Evolutionary conservation across 2,113 vertebrate genomes (phyloP).

Genomic region (Isichthys henryi): DNA sequence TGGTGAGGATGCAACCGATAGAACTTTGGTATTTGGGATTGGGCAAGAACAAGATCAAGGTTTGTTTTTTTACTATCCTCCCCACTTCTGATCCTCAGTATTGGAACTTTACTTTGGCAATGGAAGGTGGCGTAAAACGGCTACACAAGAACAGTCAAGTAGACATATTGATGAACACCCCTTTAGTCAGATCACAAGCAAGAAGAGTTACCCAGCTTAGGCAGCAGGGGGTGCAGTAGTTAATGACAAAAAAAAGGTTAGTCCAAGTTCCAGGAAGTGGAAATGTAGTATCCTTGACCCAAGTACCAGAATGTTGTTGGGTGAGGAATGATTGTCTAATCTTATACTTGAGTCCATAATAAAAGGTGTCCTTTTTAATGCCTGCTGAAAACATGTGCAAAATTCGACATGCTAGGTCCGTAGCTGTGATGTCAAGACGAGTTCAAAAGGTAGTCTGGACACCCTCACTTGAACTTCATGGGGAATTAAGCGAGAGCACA

Average conservation of each 20-base stretch:
- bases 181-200: not conserved
- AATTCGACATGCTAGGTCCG: not conserved
- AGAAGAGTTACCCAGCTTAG: not conserved
- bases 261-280: not conserved
- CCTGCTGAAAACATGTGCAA: not conserved
- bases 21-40: not conserved
- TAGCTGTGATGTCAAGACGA: not conserved
- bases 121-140: not conserved
- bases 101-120: not conserved
- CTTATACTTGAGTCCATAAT: not conserved
- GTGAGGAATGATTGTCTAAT: not conserved
- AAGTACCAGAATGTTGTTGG: not conserved
- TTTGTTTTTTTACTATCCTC: not conserved
- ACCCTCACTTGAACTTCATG: constrained; percentile 11
- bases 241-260: not conserved
- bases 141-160: not conserved
- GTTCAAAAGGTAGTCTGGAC: constrained; percentile 3
- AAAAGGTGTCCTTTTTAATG: not conserved
- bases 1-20: not conserved
- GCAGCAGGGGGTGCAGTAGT: not conserved
- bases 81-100: not conserved
- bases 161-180: not conserved
- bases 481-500: constrained; percentile 6
- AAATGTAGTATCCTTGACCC: not conserved
- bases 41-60: not conserved